These are phyloP conservation scores for Spilosoma lubricipeda DNA, from an alignment of 2,888 invertebrate species.

Conservation along the genomic window DNA sequence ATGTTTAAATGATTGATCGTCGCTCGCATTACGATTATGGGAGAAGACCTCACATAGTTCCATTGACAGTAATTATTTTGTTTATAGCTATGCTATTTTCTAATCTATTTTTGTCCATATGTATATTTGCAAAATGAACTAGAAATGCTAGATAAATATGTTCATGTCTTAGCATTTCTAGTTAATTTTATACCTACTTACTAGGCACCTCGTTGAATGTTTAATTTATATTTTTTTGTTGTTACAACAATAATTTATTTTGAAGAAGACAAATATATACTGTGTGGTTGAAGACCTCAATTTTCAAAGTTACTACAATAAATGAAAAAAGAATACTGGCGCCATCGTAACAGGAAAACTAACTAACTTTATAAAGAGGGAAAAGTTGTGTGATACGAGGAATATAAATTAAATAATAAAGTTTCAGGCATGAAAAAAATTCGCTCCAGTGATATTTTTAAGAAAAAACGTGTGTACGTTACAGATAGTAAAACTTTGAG, in stretches of 20 bases:
- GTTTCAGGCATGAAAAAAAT: not conserved
- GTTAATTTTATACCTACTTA: no score
- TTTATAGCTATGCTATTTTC: not conserved
- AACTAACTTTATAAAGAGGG: not conserved
- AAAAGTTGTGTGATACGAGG: not conserved
- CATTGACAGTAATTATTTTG: not conserved
- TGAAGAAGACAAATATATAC: no score
- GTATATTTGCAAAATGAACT: no score
- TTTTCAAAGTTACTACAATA: not conserved
- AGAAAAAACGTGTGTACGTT: no score
- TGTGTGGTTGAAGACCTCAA: not conserved
- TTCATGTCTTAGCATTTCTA: no score
- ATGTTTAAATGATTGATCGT: not conserved
- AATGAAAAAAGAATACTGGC: not conserved
- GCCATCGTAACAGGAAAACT: not conserved
- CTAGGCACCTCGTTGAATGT: no score
- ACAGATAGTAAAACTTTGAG: no score
- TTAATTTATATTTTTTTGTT: no score
- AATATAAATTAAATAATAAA: not conserved
- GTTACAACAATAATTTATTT: no score
- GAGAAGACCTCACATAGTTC: not conserved
- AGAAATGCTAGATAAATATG: no score
- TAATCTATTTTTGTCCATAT: not conserved
- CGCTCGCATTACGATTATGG: not conserved
- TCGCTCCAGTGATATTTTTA: not conserved